Evolutionary conservation across 2,113 vertebrate genomes (phyloP).

Genomic region (Gambusia affinis): DNA sequence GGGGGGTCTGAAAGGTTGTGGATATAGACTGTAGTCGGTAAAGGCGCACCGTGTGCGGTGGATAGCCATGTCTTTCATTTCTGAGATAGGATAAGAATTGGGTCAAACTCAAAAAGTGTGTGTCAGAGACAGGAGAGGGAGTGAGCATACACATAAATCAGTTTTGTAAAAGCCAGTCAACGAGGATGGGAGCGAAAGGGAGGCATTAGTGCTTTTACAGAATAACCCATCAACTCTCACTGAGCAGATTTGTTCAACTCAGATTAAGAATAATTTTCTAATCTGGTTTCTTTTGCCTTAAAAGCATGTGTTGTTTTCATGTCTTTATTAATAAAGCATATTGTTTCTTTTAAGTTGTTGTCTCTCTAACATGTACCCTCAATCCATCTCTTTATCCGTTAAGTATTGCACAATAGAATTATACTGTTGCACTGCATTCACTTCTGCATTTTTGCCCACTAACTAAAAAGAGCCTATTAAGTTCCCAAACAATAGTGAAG

Average conservation of each 20-base stretch:
- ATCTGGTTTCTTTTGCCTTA: constrained; percentile 15
- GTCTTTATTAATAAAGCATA: constrained; percentile 1
- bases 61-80: constrained; percentile 47
- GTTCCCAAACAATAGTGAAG: constrained; percentile 36
- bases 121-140: constrained; percentile 52
- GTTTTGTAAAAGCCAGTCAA: constrained; percentile 56
- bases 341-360: background rate
- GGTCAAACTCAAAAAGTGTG: constrained; percentile 68
- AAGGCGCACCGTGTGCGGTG: constrained; percentile 3
- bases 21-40: background rate
- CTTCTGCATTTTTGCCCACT: constrained; percentile 1
- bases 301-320: background rate
- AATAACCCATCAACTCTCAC: constrained; percentile 49
- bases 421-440: background rate
- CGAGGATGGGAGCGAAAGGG: constrained; percentile 13
- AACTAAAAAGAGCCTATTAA: constrained; percentile 20
- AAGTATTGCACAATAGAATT: background rate
- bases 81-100: constrained; percentile 62
- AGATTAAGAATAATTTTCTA: constrained; percentile 6
- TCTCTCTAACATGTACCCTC: background rate
- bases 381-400: background rate
- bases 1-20: constrained; percentile 15
- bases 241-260: constrained; percentile 25
- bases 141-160: constrained; percentile 38
- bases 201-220: constrained; percentile 54